A percentile compares a stretch with the other conserved stretches of the same genome.
Evolutionary conservation across 2,113 vertebrate species (phyloP).

Genomic region (Phodopus roborovskii): DNA sequence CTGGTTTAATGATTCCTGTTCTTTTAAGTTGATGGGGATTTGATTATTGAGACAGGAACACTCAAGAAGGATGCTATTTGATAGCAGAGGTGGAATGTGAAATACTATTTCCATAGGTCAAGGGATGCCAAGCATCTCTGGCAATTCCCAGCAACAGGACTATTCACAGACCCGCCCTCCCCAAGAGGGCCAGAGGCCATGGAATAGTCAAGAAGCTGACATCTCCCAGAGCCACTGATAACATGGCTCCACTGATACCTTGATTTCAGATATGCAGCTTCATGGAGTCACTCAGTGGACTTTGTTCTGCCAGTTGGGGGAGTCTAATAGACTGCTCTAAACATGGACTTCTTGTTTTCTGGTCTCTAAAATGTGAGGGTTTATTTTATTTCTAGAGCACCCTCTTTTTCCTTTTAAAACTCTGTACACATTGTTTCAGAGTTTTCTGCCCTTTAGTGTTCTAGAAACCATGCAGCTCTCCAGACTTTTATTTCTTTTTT

Average conservation of each 20-base stretch:
- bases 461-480: not conserved
- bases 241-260: too few species aligned
- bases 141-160: too few species aligned
- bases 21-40: not conserved
- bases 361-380: not conserved
- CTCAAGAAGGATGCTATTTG: not conserved
- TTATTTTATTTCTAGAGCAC: not conserved
- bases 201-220: not conserved
- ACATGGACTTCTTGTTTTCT: not conserved
- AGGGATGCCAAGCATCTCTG: not conserved
- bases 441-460: not conserved
- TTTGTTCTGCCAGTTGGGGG: not conserved
- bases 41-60: not conserved
- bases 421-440: not conserved
- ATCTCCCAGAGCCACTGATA: not conserved
- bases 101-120: not conserved
- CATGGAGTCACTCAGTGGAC: too few species aligned
- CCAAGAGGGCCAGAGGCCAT: not conserved
- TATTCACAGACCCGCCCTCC: not conserved
- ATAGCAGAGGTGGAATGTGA: not conserved
- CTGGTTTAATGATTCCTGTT: not conserved
- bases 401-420: slow-evolving; percentile 5
- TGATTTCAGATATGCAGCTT: not conserved
- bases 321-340: not conserved
- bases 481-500: not conserved